Conservation (phyloP, 2,888 invertebrate genomes). For the Lobophora halterata region DNA sequence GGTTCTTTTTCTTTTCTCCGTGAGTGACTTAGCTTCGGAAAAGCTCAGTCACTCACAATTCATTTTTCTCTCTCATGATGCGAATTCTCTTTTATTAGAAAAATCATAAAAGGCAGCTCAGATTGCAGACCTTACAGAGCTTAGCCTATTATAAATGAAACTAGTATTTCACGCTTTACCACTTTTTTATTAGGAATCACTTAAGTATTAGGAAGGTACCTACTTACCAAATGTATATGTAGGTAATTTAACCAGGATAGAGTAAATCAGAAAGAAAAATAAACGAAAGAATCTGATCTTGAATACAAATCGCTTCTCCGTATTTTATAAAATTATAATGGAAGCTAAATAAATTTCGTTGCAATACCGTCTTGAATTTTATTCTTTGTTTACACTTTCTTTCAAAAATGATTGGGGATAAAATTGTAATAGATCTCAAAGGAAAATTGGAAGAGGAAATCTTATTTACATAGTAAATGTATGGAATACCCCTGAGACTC, state of each 20-base stretch:
- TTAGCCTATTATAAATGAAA: neutral
- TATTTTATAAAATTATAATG: slow-evolving; percentile 2
- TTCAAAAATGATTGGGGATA: slow-evolving; percentile 11
- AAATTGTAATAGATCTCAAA: slow-evolving; percentile 18
- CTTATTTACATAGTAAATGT: slow-evolving; percentile 27
- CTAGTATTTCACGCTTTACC: too few relatives aligned
- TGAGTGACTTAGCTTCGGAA: slow-evolving; percentile 19
- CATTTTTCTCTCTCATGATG: slow-evolving; percentile 30
- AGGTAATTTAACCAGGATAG: too few relatives aligned
- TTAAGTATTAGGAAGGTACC: too few relatives aligned
- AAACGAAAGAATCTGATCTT: too few relatives aligned
- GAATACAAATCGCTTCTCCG: too few relatives aligned
- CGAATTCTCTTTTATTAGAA: slow-evolving; percentile 24
- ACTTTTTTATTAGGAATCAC: too few relatives aligned
- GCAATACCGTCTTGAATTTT: neutral
- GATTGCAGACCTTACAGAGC: slow-evolving; percentile 5
- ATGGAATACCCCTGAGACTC: slow-evolving; percentile 15
- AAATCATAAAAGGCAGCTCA: slow-evolving; percentile 16
- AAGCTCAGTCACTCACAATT: slow-evolving; percentile 29
- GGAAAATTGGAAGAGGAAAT: slow-evolving; percentile 27
- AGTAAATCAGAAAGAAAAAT: too few relatives aligned
- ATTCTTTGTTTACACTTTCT: slow-evolving; percentile 2
- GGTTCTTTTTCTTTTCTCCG: slow-evolving; percentile 23
- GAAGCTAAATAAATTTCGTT: slow-evolving; percentile 5
- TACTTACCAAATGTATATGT: too few relatives aligned